phyloP scores from a whole-genome alignment of 2,888 invertebrate genomes.

The Philonicus albiceps region DNA sequence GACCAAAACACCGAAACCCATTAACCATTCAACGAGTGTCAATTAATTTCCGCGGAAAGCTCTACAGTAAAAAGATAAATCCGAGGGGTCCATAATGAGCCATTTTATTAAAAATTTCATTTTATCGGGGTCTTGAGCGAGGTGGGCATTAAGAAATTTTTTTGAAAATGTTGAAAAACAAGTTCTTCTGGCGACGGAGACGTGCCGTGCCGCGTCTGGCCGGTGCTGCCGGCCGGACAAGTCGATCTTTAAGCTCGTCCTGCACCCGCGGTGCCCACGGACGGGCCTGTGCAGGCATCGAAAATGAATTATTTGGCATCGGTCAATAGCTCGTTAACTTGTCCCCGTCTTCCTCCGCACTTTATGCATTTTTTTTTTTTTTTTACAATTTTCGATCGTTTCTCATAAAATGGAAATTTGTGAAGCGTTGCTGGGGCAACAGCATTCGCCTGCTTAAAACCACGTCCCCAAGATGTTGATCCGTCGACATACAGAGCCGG shows the following conservation, averaged over 20 bases:
- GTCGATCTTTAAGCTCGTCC: constrained; percentile 19
- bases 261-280: constrained; percentile 25
- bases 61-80: constrained; percentile 11
- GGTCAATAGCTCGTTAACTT: constrained; percentile 41
- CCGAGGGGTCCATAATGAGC: constrained; percentile 31
- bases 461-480: constrained; percentile 7
- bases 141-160: constrained; percentile 21
- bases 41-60: constrained; percentile 34
- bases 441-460: constrained; percentile 15
- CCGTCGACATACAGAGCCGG: neutral
- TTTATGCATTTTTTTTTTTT: constrained; percentile 37
- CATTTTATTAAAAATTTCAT: constrained; percentile 44
- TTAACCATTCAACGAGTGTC: constrained; percentile 44
- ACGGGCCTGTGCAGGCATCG: constrained; percentile 34
- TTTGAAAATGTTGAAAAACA: constrained; percentile 42
- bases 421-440: neutral
- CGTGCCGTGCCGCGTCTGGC: neutral
- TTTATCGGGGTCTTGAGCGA: constrained; percentile 25
- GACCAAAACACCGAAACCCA: constrained; percentile 40
- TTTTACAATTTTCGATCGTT: constrained; percentile 29
- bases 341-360: neutral
- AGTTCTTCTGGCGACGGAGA: constrained; percentile 13
- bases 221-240: neutral
- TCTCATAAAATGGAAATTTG: constrained; percentile 46
- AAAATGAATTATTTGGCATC: constrained; percentile 47